phyloP scores from a whole-genome alignment of 37 sponge, comb jelly and placozoan species.

The Axinella damicornis region DNA sequence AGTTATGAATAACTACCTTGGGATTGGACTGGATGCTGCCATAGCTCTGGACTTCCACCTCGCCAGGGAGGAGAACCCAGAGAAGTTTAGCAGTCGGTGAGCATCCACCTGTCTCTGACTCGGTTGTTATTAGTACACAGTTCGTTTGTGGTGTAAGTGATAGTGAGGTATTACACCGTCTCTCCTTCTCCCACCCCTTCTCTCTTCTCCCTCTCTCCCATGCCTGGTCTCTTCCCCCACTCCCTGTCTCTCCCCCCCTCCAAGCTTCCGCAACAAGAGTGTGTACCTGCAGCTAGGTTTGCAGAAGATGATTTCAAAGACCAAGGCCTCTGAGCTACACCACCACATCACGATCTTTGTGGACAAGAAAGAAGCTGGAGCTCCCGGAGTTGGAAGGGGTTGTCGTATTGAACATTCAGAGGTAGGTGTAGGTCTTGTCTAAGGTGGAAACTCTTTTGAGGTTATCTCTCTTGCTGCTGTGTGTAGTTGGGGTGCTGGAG shows the following conservation, averaged over 20 bases:
- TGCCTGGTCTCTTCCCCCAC: background rate
- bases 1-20: too few species aligned
- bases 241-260: background rate
- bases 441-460: background rate
- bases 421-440: slow-evolving; percentile 13
- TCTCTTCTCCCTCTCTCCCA: background rate
- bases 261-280: slow-evolving; percentile 86
- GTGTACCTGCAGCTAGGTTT: slow-evolving; percentile 80
- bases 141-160: background rate
- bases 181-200: background rate
- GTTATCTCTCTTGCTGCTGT: background rate
- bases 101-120: background rate
- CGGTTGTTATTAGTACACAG: too few species aligned
- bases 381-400: slow-evolving; percentile 85
- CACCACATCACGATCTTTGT: slow-evolving; percentile 28
- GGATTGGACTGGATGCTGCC: too few species aligned
- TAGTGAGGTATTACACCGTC: background rate
- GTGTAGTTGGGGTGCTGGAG: slow-evolving; percentile 85
- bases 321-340: slow-evolving; percentile 29
- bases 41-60: too few species aligned
- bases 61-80: slow-evolving; percentile 91
- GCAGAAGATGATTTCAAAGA: slow-evolving; percentile 77
- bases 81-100: slow-evolving; percentile 93
- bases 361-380: slow-evolving; percentile 57
- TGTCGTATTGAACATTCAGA: slow-evolving; percentile 87